phyloP scores from a whole-genome alignment of 2,797 vertebrate genomes.

The Scleropages formosus region DNA sequence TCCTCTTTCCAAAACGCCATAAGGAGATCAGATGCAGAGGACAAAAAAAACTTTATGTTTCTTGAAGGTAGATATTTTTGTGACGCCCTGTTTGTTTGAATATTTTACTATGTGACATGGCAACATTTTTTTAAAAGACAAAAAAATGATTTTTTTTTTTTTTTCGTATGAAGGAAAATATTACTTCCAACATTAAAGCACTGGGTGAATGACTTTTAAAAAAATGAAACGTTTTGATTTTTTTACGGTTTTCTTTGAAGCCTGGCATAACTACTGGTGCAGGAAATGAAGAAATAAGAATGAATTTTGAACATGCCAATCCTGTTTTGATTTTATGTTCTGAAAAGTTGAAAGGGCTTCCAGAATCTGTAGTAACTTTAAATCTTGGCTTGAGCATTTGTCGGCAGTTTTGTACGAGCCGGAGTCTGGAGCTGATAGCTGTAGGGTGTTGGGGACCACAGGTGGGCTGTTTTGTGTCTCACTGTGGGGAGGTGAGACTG shows the following conservation, averaged over 20 bases:
- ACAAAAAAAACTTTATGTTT: too few relatives aligned
- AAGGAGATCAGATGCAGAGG: too few relatives aligned
- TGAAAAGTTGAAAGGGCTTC: background rate
- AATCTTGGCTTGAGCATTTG: background rate
- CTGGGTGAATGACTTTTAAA: too few relatives aligned
- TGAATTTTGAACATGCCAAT: background rate
- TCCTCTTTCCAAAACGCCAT: too few relatives aligned
- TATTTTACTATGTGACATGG: too few relatives aligned
- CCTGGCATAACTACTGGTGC: background rate
- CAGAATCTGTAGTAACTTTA: background rate
- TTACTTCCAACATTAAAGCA: background rate
- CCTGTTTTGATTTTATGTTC: background rate
- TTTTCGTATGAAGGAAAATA: background rate
- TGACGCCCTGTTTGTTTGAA: too few relatives aligned
- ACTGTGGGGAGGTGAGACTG: background rate
- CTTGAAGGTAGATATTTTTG: too few relatives aligned
- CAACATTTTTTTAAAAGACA: too few relatives aligned
- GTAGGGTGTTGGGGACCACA: conserved; percentile 24
- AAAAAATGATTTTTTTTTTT: background rate
- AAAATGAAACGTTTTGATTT: background rate
- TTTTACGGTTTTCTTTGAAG: background rate
- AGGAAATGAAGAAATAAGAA: background rate
- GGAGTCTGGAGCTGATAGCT: conserved; percentile 21
- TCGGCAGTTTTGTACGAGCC: background rate
- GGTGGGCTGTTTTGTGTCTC: conserved; percentile 21